These are phyloP conservation scores for Aporophyla lueneburgensis DNA, from an alignment of 2,888 invertebrate species.

Conservation along the genomic window DNA sequence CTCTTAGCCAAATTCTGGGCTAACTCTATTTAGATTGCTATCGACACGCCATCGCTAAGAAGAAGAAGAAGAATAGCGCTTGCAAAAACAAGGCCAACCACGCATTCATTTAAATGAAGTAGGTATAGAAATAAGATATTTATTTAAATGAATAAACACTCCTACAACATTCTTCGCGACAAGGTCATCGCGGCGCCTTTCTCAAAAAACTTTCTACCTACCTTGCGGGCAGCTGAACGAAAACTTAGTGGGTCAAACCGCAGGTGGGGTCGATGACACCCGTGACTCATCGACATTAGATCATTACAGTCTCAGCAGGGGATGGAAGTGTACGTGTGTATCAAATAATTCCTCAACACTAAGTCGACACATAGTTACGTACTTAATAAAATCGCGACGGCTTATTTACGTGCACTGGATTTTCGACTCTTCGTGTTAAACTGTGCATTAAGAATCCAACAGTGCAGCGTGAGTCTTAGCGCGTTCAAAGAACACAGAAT, in stretches of 20 bases:
- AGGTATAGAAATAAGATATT: constrained; percentile 31
- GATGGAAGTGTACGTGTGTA: constrained; percentile 16
- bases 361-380: too few relatives aligned
- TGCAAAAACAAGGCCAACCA: too few relatives aligned
- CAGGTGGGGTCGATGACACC: constrained; percentile 62
- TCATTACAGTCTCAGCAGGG: constrained; percentile 42
- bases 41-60: too few relatives aligned
- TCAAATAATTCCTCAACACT: constrained; percentile 1
- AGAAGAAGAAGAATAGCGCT: too few relatives aligned
- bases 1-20: too few relatives aligned
- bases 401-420: too few relatives aligned
- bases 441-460: too few relatives aligned
- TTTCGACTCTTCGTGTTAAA: too few relatives aligned
- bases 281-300: constrained; percentile 61
- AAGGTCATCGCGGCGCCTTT: constrained; percentile 64
- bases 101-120: constrained; percentile 5
- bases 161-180: constrained; percentile 54
- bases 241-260: constrained; percentile 57
- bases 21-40: too few relatives aligned
- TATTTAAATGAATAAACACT: constrained; percentile 37
- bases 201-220: constrained; percentile 70
- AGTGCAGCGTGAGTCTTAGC: too few relatives aligned
- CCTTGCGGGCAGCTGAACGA: constrained; percentile 58
- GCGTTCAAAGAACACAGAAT: too few relatives aligned
- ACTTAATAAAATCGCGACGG: too few relatives aligned